Evolutionary conservation across 2,113 vertebrate species (phyloP).

Genomic region (Prinia subflava): DNA sequence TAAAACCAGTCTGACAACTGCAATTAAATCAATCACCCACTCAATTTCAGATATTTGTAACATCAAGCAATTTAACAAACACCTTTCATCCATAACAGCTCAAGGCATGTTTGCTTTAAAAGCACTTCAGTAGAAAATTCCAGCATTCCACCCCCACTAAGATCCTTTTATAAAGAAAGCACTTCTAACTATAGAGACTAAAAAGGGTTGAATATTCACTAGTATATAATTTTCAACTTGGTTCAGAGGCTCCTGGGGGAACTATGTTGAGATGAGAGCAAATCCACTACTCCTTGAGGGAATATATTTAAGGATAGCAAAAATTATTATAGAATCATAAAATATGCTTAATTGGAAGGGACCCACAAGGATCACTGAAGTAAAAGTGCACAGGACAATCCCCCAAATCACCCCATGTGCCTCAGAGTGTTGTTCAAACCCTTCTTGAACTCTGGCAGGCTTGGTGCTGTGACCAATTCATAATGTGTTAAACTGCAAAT

Average conservation of each 20-base stretch:
- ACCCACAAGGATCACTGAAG: background rate
- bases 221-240: background rate
- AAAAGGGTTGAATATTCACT: background rate
- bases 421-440: background rate
- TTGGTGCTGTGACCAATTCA: background rate
- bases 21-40: conserved; percentile 52
- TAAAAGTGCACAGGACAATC: background rate
- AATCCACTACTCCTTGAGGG: background rate
- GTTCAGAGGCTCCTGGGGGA: background rate
- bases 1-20: conserved; percentile 32
- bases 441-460: background rate
- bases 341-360: background rate
- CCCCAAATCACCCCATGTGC: background rate
- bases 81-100: conserved; percentile 43
- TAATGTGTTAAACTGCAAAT: background rate
- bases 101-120: conserved; percentile 26
- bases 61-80: conserved; percentile 50
- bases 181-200: background rate
- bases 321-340: background rate
- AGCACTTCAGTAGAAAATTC: conserved; percentile 41
- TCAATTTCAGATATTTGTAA: conserved; percentile 42
- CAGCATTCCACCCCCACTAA: background rate
- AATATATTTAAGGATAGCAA: background rate
- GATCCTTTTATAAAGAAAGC: background rate
- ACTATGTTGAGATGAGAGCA: background rate